Conservation (phyloP, 2,888 invertebrate genomes). For the Xylota sylvarum region DNA sequence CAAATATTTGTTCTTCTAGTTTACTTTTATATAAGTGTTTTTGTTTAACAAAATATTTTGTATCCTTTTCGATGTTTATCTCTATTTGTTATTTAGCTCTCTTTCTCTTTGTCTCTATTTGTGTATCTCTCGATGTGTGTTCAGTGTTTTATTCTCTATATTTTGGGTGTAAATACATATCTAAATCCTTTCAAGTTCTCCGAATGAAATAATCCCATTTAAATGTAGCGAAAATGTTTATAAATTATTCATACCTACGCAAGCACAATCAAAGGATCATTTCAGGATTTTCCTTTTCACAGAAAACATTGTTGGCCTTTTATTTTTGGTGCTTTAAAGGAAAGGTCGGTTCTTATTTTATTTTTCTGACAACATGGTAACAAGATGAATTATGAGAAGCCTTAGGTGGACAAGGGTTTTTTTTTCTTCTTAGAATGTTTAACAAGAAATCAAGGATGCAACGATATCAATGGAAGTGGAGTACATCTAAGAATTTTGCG, state of each 20-base stretch:
- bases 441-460: neutral
- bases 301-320: neutral
- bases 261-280: neutral
- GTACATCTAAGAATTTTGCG: neutral
- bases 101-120: neutral
- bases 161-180: constrained; percentile 1
- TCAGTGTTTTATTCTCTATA: constrained; percentile 1
- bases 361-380: constrained; percentile 17
- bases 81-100: constrained; percentile 7
- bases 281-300: neutral
- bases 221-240: constrained; percentile 38
- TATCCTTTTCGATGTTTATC: constrained; percentile 12
- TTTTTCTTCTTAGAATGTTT: neutral
- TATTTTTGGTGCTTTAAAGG: neutral
- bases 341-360: constrained; percentile 3
- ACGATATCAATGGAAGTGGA: neutral
- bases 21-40: constrained; percentile 9
- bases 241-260: constrained; percentile 34
- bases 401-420: constrained; percentile 5
- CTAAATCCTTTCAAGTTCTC: constrained; percentile 28
- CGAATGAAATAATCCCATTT: constrained; percentile 7
- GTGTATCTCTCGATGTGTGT: constrained; percentile 4
- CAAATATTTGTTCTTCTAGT: constrained; percentile 9
- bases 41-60: neutral
- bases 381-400: constrained; percentile 7